A percentile compares a stretch with the other conserved stretches of the same genome.
Evolutionary conservation across 2,113 vertebrate species (phyloP).

Genomic region (Pseudorectes ferrugineus): DNA sequence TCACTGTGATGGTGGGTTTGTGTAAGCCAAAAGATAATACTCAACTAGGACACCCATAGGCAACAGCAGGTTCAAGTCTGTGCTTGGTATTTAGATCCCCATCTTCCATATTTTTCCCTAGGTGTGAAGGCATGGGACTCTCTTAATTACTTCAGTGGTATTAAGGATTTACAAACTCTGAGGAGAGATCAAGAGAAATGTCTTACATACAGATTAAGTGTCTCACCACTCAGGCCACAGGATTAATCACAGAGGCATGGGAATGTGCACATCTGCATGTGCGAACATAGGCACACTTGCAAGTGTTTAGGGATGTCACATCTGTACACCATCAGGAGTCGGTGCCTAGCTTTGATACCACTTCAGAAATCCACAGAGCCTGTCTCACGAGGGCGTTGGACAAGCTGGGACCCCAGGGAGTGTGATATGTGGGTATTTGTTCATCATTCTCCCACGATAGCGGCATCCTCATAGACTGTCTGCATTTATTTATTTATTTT

Average conservation of each 20-base stretch:
- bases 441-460: not conserved
- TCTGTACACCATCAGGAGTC: not conserved
- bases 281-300: not conserved
- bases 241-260: not conserved
- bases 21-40: not conserved
- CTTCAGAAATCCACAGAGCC: not conserved
- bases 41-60: not conserved
- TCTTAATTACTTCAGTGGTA: not conserved
- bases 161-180: not conserved
- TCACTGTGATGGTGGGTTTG: not conserved
- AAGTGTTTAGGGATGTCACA: not conserved
- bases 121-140: not conserved
- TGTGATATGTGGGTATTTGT: not conserved
- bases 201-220: not conserved
- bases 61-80: not conserved
- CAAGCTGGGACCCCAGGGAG: not conserved
- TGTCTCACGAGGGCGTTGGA: rapidly evolving
- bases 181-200: not conserved
- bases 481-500: not conserved
- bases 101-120: not conserved
- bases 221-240: not conserved
- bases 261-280: not conserved
- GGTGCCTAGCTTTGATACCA: not conserved
- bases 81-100: not conserved
- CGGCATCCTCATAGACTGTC: not conserved